Evolutionary conservation across 2,888 invertebrate species (phyloP), one percentile per base, ranked within the genome.

Genomic region (Autographa gamma): DNA sequence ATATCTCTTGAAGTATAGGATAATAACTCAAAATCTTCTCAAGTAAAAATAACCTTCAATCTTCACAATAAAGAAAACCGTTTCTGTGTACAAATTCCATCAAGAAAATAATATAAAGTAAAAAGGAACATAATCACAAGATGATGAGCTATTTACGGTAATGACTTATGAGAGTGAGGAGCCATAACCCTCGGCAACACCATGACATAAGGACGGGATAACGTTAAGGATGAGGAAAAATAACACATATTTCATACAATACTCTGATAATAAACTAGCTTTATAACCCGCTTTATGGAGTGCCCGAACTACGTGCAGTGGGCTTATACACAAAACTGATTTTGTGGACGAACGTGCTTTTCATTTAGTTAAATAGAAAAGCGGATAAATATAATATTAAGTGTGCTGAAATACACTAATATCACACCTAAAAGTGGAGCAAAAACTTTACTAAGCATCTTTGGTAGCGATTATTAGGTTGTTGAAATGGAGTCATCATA

Each of bases 81-180:
- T 48, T 16, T 48, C 48, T 48, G 48, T 48, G 48, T n/a, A 48
- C 48, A 48, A 48, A 48, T 48, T n/a, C 48, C n/a, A 48, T 48
- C 54, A 19, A 77, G 77, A 77, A 77, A 81, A 81, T 63, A 58
- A 60, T 32, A 68, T 52, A 68, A 81, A 67, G 77, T 63, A 76
- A 72, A 77, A 68, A 77, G 63, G 80, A 81, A 64, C 66, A 81
- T 63, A 77, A 77, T 76, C 65, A 70, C 68, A 66, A 77, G 65
- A 76, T 73, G 71, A 80, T 80, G 80, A 82, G 76, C 76, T 71
- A 82, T 82, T 80, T 76, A 76, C 71, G 65, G 73, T 80, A 80
- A 80, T 82, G 83, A 82, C 72, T 80, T 76, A 82, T 69, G 77
- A 81, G 78, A 72, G 73, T 48, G 58, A 71, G 65, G 52, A 69